Evolutionary conservation across 1,140 invertebrate species (phyloP).

Genomic region (Bombus waltoni): DNA sequence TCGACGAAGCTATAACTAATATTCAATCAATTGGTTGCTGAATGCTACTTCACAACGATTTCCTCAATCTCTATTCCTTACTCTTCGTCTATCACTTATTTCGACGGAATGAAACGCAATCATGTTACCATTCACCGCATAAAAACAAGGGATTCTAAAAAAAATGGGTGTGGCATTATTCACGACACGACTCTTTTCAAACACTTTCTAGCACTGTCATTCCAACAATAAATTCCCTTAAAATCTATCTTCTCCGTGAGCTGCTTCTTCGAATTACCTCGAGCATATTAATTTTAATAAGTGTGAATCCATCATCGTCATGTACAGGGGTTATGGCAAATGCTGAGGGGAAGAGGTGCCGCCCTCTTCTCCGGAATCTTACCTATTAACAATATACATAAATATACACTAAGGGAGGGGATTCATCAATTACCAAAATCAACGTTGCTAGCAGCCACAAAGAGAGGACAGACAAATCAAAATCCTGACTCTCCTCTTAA

Average conservation of each 20-base stretch:
- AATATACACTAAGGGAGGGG: constrained; percentile 67
- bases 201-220: not conserved
- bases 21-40: not conserved
- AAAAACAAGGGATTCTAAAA: not conserved
- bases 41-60: not conserved
- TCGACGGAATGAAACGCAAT: not conserved
- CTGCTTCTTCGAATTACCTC: constrained; percentile 11
- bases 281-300: constrained; percentile 77
- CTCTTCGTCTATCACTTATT: not conserved
- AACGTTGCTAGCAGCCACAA: constrained; percentile 58
- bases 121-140: not conserved
- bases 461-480: not conserved
- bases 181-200: too few species aligned
- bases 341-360: constrained; percentile 53
- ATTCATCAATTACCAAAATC: constrained; percentile 81
- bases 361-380: constrained; percentile 44
- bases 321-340: constrained; percentile 73
- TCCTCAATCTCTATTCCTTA: not conserved
- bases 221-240: not conserved
- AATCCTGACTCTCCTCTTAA: constrained; percentile 22
- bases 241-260: constrained; percentile 5
- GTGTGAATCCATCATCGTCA: constrained; percentile 75
- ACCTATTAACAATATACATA: constrained; percentile 61
- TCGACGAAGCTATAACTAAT: not conserved
- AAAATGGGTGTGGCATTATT: too few species aligned